phyloP scores from a whole-genome alignment of 2,888 invertebrate species.

The Biston betularia region DNA sequence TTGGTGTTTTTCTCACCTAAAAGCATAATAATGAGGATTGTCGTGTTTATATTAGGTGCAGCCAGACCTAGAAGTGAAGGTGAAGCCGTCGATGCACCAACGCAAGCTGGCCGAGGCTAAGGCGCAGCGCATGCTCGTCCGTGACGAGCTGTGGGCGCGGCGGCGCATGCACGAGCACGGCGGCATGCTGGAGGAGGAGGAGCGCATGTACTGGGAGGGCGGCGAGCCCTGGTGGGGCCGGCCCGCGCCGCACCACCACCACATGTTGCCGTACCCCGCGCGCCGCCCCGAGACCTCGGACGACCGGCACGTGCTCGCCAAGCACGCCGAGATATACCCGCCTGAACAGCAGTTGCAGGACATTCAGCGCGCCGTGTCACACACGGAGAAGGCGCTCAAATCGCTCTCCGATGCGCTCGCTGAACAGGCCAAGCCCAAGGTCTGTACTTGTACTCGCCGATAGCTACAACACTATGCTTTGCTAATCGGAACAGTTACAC shows the following conservation, averaged over 20 bases:
- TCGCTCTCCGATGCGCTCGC: slow-evolving; percentile 96
- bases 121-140: slow-evolving; percentile 91
- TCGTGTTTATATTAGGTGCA: slow-evolving; percentile 75
- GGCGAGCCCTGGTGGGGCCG: slow-evolving; percentile 86
- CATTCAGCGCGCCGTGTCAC: slow-evolving; percentile 96
- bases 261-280: slow-evolving; percentile 76
- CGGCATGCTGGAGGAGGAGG: slow-evolving; percentile 88
- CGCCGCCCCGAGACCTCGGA: slow-evolving; percentile 97
- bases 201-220: slow-evolving; percentile 96
- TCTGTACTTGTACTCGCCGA: slow-evolving; percentile 26
- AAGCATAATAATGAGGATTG: neutral
- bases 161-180: slow-evolving; percentile 86
- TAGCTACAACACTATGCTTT: neutral
- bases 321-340: slow-evolving; percentile 97
- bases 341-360: slow-evolving; percentile 94
- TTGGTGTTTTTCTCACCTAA: no score
- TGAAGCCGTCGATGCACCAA: slow-evolving; percentile 95
- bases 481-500: no score
- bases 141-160: slow-evolving; percentile 89
- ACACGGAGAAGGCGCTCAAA: slow-evolving; percentile 97
- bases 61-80: slow-evolving; percentile 97
- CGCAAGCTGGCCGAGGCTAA: slow-evolving; percentile 94
- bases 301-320: slow-evolving; percentile 97
- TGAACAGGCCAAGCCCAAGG: slow-evolving; percentile 81
- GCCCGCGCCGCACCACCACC: slow-evolving; percentile 73